A percentile compares a stretch with the other conserved stretches of the same genome.
Evolutionary conservation across 2,888 invertebrate genomes (phyloP).

Genomic region (Caenorhabditis sinica): DNA sequence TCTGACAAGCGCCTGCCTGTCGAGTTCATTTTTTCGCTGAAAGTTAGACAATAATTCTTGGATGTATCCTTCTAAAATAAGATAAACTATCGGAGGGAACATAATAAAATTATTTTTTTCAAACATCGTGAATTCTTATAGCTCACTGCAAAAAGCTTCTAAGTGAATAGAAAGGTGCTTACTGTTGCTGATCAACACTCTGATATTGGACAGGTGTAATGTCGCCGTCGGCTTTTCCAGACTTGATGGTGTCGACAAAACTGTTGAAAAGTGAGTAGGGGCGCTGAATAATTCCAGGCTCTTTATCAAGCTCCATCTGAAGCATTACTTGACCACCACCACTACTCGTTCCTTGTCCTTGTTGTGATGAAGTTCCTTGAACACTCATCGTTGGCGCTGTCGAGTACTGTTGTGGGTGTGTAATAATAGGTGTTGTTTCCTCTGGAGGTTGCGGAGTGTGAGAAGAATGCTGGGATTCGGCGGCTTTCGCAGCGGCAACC

Average conservation of each 20-base stretch:
- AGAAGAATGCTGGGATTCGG: slow-evolving; percentile 62
- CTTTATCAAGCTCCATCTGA: slow-evolving; percentile 44
- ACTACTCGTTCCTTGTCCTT: slow-evolving; percentile 41
- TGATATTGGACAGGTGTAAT: slow-evolving; percentile 69
- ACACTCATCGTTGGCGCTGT: slow-evolving; percentile 36
- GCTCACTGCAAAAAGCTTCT: slow-evolving; percentile 25
- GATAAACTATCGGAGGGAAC: background rate
- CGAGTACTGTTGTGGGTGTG: slow-evolving; percentile 54
- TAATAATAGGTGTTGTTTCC: slow-evolving; percentile 61
- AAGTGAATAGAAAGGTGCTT: slow-evolving; percentile 21
- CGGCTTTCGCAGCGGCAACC: slow-evolving; percentile 81
- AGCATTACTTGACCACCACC: slow-evolving; percentile 58
- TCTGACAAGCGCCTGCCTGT: slow-evolving; percentile 79
- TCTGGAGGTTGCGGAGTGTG: slow-evolving; percentile 63
- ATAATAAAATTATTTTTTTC: background rate
- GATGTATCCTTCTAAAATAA: background rate
- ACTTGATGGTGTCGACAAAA: slow-evolving; percentile 83
- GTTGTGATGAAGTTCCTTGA: slow-evolving; percentile 41
- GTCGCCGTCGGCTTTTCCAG: slow-evolving; percentile 81
- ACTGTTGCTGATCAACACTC: slow-evolving; percentile 61
- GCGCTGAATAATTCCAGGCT: slow-evolving; percentile 63
- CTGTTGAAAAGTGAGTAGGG: slow-evolving; percentile 80
- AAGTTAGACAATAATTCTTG: background rate
- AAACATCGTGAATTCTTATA: background rate
- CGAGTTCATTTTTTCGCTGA: slow-evolving; percentile 66